Base-by-base conservation (phyloP, 1,140 invertebrate genomes). In the Drosophila guanche region DNA sequence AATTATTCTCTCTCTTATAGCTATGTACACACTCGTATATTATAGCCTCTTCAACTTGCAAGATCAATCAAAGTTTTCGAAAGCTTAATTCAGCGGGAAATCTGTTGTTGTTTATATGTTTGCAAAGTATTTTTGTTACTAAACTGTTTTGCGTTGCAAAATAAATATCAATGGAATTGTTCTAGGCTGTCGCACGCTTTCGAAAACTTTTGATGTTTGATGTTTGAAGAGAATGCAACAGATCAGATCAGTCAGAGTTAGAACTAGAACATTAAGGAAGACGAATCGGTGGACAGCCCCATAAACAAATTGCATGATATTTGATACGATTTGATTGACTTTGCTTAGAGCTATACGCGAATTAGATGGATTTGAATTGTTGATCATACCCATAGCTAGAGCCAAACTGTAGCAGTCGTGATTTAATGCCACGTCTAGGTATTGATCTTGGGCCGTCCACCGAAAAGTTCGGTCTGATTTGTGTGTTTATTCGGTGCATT, bases 351-450 rank as follows among this genome's bases (percentile, higher is more conserved):
- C 42, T 71, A 12, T 47, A 22, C 1, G 42, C 40, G 8, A 20
- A 51, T n/a, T 47, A 45, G 40, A n/a, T 52, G 23, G 25, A 46
- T 46, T 3, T 14, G 27, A 22, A 2, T 4, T 37, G 10, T 5
- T n/a, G n/a, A 29, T 42, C 94, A 93, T 96, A 97, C 96, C 96
- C 96, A 93, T 93, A 93, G 92, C 96, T 96, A 90, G 96, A 95
- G 92, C 94, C 95, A 94, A 97, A 96, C 94, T 97, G 96, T 91
- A 97, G 95, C 88, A 97, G 94, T 83, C 96, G 95, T 81, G 96
- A 97, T 93, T 96, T 96, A 93, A 96, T 95, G 90, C 95, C 95
- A 92, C 96, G 94, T 92, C 95, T 94, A 92, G 95, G 95, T 93
- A 96, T 94, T 92, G 95, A 96, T 94, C 95, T 95, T 91, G 95